Evolutionary conservation across 2,888 invertebrate genomes (phyloP), one percentile per base, ranked within the genome.

Genomic region (Chamaedrilus cognettii): DNA sequence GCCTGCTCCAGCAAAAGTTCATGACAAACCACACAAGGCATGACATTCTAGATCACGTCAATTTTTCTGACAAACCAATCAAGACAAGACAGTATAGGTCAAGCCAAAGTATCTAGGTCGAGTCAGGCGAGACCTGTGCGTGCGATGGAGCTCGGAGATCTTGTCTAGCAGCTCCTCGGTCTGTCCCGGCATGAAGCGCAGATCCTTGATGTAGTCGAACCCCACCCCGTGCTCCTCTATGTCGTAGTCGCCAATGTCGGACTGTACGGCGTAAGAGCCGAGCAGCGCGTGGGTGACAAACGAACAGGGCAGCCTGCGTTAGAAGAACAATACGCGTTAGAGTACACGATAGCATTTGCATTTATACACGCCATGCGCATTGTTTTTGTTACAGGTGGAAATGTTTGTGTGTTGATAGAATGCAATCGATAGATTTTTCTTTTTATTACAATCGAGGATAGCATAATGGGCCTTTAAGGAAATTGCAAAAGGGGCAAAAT

Each of bases 191-290:
- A 94, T 96, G 82, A 99, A 93, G 84, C 91, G 90, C 79, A 97
- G 92, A 76, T 94, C 94, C 80, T 90, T 90, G 77, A 99, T 88
- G 83, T 96, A 96, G 63, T 82, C 67, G 86, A 88, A 73, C 64
- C 88, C 85, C 87, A 88, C 68, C 64, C 88, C 86, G 74, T 89
- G 88, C 59, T 82, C 80, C 19, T 70, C 70, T 2, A 77, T 75
- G 85, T 96, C 96, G 81, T 92, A 93, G 86, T 99, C 99, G 0
- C 98, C 98, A 70, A 97, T 87, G 86, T 98, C 97, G 1, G 97
- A 94, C 85, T 99, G 99, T 64, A 95, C 94, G 72, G 92, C 86
- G 82, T 91, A 92, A 58, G 94, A 93, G 51, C 95, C 96, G 69
- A 99, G 88, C 63, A 98, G 88, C 4, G 96, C 97, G 84, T 97